A percentile compares a stretch with the other conserved stretches of the same genome.
Conservation (phyloP, 1,140 invertebrate genomes). For the Sipha flava region DNA sequence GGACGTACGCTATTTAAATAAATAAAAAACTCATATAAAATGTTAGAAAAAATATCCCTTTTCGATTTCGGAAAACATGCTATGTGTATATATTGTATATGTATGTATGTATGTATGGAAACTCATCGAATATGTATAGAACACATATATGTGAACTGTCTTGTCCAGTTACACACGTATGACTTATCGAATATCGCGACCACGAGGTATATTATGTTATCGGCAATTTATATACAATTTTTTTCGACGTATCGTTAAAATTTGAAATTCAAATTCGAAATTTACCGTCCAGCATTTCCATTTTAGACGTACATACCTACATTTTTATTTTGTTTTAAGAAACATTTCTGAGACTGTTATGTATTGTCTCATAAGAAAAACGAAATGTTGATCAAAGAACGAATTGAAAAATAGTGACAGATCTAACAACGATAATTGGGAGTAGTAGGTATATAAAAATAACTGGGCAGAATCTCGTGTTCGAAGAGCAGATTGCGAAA, state of each 20-base stretch:
- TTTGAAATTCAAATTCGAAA: conserved; percentile 6
- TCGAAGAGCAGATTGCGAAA: no score
- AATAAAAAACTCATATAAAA: conserved; percentile 24
- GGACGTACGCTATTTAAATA: conserved; percentile 19
- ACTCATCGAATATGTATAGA: conserved; percentile 17
- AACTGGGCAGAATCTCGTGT: neutral
- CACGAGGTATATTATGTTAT: neutral
- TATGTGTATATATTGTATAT: neutral
- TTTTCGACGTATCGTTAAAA: neutral
- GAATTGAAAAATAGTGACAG: no score
- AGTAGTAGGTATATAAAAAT: no score
- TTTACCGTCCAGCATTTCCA: neutral
- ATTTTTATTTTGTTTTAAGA: neutral
- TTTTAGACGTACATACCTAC: neutral
- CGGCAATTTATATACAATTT: conserved; percentile 4
- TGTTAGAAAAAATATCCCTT: neutral
- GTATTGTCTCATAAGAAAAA: no score
- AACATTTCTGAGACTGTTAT: no score
- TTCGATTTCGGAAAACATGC: conserved; percentile 7
- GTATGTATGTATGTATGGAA: neutral
- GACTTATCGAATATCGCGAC: neutral
- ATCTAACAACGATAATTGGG: no score
- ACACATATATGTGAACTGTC: neutral
- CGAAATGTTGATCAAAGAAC: no score
- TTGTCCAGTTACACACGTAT: neutral